Evolutionary conservation across 2,888 invertebrate genomes (phyloP).

Genomic region (Agonum fuliginosum): DNA sequence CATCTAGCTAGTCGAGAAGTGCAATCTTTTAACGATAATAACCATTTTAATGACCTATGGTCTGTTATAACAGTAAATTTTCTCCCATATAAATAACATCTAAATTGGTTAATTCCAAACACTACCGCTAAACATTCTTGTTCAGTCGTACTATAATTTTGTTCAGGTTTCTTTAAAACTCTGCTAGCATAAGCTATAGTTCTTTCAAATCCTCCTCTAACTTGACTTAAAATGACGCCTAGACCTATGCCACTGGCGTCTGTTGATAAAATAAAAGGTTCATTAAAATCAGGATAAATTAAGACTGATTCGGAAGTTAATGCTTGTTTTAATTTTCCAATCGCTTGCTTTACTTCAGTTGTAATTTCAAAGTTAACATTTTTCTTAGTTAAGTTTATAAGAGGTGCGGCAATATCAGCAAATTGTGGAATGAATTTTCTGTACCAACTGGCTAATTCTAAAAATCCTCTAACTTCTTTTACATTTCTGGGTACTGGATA

Average conservation of each 20-base stretch:
- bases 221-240: not conserved
- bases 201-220: not conserved
- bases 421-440: conserved; percentile 62
- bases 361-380: not conserved
- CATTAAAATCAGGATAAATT: conserved; percentile 27
- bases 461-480: conserved; percentile 61
- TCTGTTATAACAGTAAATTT: conserved; percentile 64
- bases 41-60: conserved; percentile 62
- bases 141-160: conserved; percentile 62
- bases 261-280: conserved; percentile 37
- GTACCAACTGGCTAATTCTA: conserved; percentile 63
- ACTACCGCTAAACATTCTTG: conserved; percentile 64
- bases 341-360: not conserved
- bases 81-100: conserved; percentile 64
- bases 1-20: conserved; percentile 62
- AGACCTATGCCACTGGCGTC: not conserved
- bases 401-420: conserved; percentile 60
- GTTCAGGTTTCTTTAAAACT: conserved; percentile 60
- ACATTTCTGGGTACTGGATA: conserved; percentile 60
- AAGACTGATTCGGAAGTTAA: conserved; percentile 5
- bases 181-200: conserved; percentile 63
- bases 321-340: not conserved
- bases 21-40: conserved; percentile 60
- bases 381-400: conserved; percentile 51
- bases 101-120: conserved; percentile 62